Base-by-base conservation (phyloP, 2,797 vertebrate species). In the Graptemys geographica region DNA sequence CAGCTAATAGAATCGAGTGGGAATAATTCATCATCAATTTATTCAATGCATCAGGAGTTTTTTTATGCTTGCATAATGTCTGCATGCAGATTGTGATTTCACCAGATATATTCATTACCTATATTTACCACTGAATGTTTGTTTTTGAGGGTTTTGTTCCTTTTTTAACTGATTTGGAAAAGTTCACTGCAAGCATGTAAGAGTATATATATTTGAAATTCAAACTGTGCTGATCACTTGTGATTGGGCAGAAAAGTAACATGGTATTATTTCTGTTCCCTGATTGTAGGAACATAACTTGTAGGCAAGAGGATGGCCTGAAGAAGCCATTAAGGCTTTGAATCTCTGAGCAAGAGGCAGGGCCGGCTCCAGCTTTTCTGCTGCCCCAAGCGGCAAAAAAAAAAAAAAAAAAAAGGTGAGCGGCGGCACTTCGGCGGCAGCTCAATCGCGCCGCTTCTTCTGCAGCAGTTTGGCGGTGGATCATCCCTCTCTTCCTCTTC, bases 141-240 rank as follows among this genome's bases (percentile, higher is more conserved):
- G 85, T 81, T 94, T 51, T 11, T 81, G 62, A 91, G 84, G 12
- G 41, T 82, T 76, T 49, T n/a, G 18, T 79, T 81, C 93, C 81
- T 21, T 55, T 94, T 92, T 90, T 47, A 94, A 92, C 78, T 94
- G 84, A 28, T 86, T 95, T 89, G 83, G 69, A 74, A 94, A 88
- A 18, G 21, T 52, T 92, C 0, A 0, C 10, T 55, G 41, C 33
- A 21, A 90, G 85, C 89, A 59, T n/a, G 18, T 65, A 8, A 65
- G 7, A 65, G 31, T 62, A 33, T 31, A 33, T 33, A 65, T 51
- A 5, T n/a, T 37, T 57, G 4, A 5, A 47, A 53, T 12, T 28
- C 28, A 52, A 55, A 69, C 76, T n/a, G 83, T 33, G 2, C 57
- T 83, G 83, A 90, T 89, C 96, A 41, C 37, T 88, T 93, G 52